Conservation (phyloP, 2,113 vertebrate genomes). For the Hydrochoerus hydrochaeris region DNA sequence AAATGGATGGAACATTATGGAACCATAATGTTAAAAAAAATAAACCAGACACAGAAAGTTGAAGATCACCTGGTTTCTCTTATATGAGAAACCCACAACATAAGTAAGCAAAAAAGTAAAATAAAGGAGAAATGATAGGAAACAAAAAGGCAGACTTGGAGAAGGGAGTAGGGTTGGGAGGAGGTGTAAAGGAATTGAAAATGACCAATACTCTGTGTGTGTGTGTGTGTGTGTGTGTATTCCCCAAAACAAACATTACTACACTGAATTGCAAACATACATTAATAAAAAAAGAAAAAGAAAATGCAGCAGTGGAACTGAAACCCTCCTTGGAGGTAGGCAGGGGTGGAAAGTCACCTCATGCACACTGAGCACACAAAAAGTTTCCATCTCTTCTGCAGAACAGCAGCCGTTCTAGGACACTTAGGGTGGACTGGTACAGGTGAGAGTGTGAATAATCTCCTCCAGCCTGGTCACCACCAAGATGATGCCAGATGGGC, state of each 20-base stretch:
- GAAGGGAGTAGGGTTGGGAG: background rate
- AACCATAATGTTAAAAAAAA: background rate
- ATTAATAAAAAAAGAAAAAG: background rate
- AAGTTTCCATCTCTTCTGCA: background rate
- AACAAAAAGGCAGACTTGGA: background rate
- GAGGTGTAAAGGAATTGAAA: background rate
- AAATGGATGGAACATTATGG: background rate
- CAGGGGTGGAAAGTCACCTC: background rate
- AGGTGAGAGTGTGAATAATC: background rate
- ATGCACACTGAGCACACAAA: background rate
- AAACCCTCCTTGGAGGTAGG: accelerated
- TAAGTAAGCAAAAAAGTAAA: background rate
- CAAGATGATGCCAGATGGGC: background rate
- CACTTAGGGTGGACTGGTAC: background rate
- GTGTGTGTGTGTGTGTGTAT: no score
- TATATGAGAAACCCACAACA: background rate
- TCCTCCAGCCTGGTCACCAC: background rate
- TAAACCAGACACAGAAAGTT: background rate
- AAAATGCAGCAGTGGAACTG: background rate
- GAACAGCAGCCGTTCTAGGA: background rate
- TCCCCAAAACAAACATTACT: background rate
- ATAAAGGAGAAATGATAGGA: background rate
- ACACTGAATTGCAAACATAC: background rate
- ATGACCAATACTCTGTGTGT: no score
- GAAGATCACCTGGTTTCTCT: background rate